Evolutionary conservation across 1,140 invertebrate genomes (phyloP).

Genomic region (Drosophila setifemur): DNA sequence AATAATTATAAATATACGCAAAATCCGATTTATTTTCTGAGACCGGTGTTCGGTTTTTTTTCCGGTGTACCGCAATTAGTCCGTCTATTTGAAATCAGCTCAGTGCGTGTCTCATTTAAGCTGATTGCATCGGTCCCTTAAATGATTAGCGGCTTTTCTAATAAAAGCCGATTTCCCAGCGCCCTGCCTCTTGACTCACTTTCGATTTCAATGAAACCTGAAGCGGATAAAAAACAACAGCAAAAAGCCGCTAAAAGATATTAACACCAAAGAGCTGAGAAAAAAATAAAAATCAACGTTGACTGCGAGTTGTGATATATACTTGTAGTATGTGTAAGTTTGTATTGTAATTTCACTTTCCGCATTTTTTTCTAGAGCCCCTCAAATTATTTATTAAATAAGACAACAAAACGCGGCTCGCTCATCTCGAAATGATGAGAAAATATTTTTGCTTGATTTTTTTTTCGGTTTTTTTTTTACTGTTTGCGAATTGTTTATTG

Average conservation of each 20-base stretch:
- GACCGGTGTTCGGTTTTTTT: background rate
- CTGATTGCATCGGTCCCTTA: conserved; percentile 29
- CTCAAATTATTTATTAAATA: conserved; percentile 58
- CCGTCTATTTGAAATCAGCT: conserved; percentile 19
- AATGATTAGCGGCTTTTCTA: conserved; percentile 64
- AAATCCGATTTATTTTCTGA: background rate
- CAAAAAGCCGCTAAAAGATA: conserved; percentile 50
- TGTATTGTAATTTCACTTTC: conserved; percentile 74
- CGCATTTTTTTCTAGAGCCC: conserved; percentile 64
- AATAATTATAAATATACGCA: too few species aligned
- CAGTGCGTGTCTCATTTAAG: conserved; percentile 31
- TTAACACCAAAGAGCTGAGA: conserved; percentile 40
- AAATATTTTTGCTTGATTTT: conserved; percentile 61
- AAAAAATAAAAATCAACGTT: conserved; percentile 19
- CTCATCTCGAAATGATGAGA: conserved; percentile 65
- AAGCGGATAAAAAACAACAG: background rate
- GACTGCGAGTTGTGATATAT: conserved; percentile 4
- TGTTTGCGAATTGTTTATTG: conserved; percentile 44
- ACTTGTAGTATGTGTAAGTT: background rate
- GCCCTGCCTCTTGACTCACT: conserved; percentile 42
- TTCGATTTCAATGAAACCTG: conserved; percentile 76
- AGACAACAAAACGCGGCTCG: conserved; percentile 27
- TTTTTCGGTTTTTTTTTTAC: conserved; percentile 24
- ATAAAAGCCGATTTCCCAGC: conserved; percentile 45
- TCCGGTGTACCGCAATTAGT: conserved; percentile 41